Percentiles rank a stretch among this genome's conserved stretches.
Evolutionary conservation across 2,888 invertebrate species (phyloP).

Genomic region (Pyrgus malvae): DNA sequence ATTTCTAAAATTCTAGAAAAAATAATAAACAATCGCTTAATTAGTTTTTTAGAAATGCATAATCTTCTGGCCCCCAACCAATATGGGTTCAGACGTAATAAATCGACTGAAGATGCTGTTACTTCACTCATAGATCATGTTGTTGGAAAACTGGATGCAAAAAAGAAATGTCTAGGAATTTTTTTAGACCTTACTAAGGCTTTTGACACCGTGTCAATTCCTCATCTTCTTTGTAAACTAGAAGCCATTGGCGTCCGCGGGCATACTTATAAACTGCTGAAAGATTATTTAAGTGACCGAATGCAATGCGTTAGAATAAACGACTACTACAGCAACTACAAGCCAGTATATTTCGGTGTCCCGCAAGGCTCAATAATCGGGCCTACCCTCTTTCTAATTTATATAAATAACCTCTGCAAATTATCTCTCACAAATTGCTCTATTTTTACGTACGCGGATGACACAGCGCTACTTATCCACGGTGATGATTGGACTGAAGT

Average conservation of each 20-base stretch:
- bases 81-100: conserved; percentile 18
- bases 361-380: conserved; percentile 3
- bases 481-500: too few relatives aligned
- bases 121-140: conserved; percentile 5
- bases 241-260: not conserved
- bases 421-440: too few relatives aligned
- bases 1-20: not conserved
- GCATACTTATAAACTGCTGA: not conserved
- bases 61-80: conserved; percentile 4
- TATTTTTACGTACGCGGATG: too few relatives aligned
- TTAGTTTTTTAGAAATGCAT: not conserved
- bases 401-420: too few relatives aligned
- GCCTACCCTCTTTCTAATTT: not conserved
- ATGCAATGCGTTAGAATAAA: not conserved
- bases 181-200: conserved; percentile 26
- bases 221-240: not conserved
- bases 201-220: conserved; percentile 22
- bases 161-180: conserved; percentile 11
- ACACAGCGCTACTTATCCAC: too few relatives aligned
- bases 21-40: not conserved
- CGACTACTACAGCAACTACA: not conserved
- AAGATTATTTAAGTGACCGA: not conserved
- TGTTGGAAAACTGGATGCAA: conserved; percentile 14
- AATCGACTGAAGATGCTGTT: conserved; percentile 19
- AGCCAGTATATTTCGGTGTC: not conserved